Conservation (phyloP, 2,797 vertebrate genomes). For the Enteromius unitaeniatus region DNA sequence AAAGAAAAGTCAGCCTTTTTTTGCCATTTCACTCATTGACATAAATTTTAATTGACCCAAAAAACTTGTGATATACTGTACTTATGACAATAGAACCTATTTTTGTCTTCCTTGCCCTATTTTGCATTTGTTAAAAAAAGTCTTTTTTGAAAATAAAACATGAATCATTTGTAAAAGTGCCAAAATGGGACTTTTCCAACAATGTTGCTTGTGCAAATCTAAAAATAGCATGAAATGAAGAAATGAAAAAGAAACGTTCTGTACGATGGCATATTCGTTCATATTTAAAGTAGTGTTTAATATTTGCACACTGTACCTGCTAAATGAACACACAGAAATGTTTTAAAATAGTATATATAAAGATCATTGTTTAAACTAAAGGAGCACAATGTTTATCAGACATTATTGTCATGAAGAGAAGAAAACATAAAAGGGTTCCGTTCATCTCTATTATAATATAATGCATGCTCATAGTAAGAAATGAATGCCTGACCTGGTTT, state of each 20-base stretch:
- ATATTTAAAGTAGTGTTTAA: neutral
- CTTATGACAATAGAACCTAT: neutral
- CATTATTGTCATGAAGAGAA: neutral
- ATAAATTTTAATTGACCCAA: neutral
- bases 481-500: slow-evolving; percentile 71
- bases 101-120: neutral
- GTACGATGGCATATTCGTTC: neutral
- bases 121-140: neutral
- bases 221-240: neutral
- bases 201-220: neutral
- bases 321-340: neutral
- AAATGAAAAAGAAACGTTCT: no score
- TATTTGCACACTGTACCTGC: neutral
- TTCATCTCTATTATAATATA: neutral
- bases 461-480: neutral
- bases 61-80: neutral
- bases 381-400: neutral
- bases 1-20: no score
- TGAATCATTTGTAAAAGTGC: neutral
- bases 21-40: neutral
- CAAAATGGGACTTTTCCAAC: neutral
- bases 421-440: neutral
- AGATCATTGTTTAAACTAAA: neutral
- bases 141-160: neutral
- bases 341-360: neutral